Conservation (phyloP, 2,888 invertebrate species). For the Rhabditoides inermis region DNA sequence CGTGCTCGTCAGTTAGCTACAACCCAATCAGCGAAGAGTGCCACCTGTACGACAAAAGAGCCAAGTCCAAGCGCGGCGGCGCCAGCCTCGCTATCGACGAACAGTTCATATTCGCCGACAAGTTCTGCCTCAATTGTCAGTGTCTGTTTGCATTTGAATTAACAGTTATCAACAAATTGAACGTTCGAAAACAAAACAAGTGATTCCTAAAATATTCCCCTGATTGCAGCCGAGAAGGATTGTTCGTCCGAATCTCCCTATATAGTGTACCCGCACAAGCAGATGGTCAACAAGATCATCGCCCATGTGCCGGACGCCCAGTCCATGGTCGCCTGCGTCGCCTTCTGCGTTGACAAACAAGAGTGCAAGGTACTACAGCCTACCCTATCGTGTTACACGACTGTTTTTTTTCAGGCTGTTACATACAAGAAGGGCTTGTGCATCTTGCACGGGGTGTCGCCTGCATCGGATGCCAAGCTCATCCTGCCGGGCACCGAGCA, state of each 20-base stretch:
- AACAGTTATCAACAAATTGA: no score
- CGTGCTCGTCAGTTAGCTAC: constrained; percentile 27
- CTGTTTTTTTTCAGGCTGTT: constrained; percentile 12
- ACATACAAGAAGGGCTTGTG: constrained; percentile 34
- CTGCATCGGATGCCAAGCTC: constrained; percentile 13
- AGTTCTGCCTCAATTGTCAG: constrained; percentile 38
- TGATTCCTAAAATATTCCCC: not conserved
- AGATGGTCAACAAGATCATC: constrained; percentile 19
- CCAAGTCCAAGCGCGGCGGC: constrained; percentile 8
- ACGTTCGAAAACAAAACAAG: no score
- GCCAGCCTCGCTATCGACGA: constrained; percentile 18
- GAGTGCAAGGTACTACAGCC: constrained; percentile 22
- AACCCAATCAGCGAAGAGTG: constrained; percentile 29
- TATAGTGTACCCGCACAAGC: constrained; percentile 26
- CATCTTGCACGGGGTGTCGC: constrained; percentile 22
- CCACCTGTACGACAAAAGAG: constrained; percentile 19
- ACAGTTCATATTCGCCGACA: constrained; percentile 28
- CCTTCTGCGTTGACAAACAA: constrained; percentile 23
- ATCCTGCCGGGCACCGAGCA: constrained; percentile 22
- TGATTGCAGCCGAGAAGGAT: constrained; percentile 21
- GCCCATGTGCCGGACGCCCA: constrained; percentile 18
- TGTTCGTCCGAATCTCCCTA: constrained; percentile 28
- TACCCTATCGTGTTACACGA: not conserved
- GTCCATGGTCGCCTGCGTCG: constrained; percentile 27
- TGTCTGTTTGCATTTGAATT: no score